Evolutionary conservation across 2,113 vertebrate species (phyloP), one percentile per base, ranked within the genome.

Genomic region (Hylia prasina): DNA sequence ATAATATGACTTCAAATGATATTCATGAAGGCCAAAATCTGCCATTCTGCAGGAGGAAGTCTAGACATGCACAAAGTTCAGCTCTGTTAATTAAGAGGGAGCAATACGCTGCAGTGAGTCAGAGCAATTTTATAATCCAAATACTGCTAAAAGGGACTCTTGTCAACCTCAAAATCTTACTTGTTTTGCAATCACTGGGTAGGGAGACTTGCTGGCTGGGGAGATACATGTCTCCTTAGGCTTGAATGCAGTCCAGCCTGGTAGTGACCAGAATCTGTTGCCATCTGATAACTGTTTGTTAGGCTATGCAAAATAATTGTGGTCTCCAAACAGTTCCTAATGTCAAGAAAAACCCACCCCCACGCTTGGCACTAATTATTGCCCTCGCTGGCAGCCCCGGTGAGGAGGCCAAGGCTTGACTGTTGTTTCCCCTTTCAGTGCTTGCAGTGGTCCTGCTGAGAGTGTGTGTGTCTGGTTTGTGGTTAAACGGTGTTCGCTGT

Each of bases 21-120:
- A 87, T 87, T 96, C 90, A 79, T 50, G 80, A 93, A 92, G 95
- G 80, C 96, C 93, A 90, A 94, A 96, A 92, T 96, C 90, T 96
- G 86, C 92, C 83, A 64, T 97, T 88, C 92, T 96, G 69, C 88
- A 95, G 89, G 95, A 96, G 94, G 82, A 94, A 91, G 93, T 96
- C 96, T 95, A 97, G 96, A 95, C 96, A 84, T 96, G 96, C 81
- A 96, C 92, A 96, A 96, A 96, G 94, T 96, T 96, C 96, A 96
- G 76, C 92, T 86, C 82, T 93, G 65, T 94, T 97, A 96, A 97
- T 97, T 96, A 96, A 94, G 92, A 96, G 88, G 77, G 94, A 96
- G 94, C 88, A 96, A 95, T 87, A 81, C 13, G 6, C 88, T 89
- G 94, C 88, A 87, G 92, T 97, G 94, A 96, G 96, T 93, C 94